phyloP scores from a whole-genome alignment of 2,113 vertebrate species.

The Dasyornis broadbenti region DNA sequence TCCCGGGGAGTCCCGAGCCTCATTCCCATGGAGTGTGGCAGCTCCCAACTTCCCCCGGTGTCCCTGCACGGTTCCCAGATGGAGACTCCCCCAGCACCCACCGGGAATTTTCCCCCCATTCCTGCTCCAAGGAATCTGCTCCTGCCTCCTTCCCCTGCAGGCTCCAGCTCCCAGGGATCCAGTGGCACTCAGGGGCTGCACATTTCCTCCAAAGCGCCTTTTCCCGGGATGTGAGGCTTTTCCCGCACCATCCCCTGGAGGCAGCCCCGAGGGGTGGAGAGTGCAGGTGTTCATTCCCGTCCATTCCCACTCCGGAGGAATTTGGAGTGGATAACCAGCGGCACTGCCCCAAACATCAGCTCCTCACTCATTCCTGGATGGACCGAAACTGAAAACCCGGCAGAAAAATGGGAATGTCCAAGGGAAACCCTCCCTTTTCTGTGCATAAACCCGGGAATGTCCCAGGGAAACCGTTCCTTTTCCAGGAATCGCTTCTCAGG shows the following conservation, averaged over 20 bases:
- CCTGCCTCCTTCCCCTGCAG: neutral
- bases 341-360: neutral
- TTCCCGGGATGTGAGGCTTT: fast-evolving
- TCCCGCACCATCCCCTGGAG: too few relatives aligned
- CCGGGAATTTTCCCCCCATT: neutral
- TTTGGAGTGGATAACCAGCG: neutral
- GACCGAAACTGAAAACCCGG: neutral
- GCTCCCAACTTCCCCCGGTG: too few relatives aligned
- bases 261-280: neutral
- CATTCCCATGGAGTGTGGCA: neutral
- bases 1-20: neutral
- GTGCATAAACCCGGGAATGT: neutral
- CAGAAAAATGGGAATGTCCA: neutral
- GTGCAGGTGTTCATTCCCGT: neutral
- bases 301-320: neutral
- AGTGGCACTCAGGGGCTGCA: neutral
- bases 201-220: neutral
- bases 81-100: neutral
- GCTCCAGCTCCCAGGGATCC: neutral
- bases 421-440: neutral
- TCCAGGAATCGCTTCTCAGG: neutral
- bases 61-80: neutral
- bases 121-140: neutral
- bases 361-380: neutral
- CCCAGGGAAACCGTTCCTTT: neutral